Conservation (phyloP, 2,113 vertebrate genomes). For the Noctilio leporinus region DNA sequence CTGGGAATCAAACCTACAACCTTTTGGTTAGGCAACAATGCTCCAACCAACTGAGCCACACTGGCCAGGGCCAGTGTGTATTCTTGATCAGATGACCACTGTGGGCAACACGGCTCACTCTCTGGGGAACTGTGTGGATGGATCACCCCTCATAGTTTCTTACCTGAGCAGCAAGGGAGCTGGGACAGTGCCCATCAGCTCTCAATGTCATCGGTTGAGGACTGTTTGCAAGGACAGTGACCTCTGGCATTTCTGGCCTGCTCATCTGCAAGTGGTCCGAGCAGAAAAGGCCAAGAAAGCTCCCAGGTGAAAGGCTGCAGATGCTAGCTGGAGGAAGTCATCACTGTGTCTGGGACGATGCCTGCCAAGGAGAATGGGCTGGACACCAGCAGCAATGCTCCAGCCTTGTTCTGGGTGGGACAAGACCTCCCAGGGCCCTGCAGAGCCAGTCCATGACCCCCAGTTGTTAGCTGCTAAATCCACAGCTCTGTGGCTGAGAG, state of each 20-base stretch:
- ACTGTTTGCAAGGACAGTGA: too few relatives aligned
- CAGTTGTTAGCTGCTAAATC: not conserved
- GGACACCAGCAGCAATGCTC: too few relatives aligned
- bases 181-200: not conserved
- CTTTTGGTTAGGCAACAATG: not conserved
- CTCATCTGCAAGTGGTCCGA: rapidly evolving
- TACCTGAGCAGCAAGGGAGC: not conserved
- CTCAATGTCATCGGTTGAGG: not conserved
- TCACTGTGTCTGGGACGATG: rapidly evolving
- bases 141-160: not conserved
- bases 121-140: rapidly evolving
- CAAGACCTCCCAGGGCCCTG: rapidly evolving
- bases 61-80: not conserved
- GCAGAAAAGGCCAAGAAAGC: not conserved
- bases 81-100: too few relatives aligned
- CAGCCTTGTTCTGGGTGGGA: not conserved
- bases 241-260: not conserved
- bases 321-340: not conserved
- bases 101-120: not conserved
- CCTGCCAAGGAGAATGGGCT: not conserved
- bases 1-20: not conserved
- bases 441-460: rapidly evolving
- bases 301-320: not conserved
- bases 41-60: not conserved
- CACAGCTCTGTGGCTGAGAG: not conserved